Evolutionary conservation across 1,140 invertebrate genomes (phyloP).

Genomic region (Phenacoccus solenopsis): DNA sequence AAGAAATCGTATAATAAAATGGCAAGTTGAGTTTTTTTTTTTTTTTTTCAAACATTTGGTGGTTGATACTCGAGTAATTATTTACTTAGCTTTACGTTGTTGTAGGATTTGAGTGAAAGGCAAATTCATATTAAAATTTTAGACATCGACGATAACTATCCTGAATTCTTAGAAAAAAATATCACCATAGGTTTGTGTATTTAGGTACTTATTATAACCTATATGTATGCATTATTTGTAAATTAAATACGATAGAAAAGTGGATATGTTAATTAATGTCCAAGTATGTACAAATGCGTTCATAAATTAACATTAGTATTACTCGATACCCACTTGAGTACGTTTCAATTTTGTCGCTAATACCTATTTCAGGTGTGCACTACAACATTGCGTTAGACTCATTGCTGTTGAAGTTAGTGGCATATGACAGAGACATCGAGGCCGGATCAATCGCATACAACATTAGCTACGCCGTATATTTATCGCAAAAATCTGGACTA

Average conservation of each 20-base stretch:
- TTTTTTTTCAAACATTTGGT: conserved; percentile 25
- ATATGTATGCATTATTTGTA: no score
- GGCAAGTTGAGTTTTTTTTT: no score
- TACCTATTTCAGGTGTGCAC: conserved; percentile 41
- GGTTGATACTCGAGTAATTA: no score
- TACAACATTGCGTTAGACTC: conserved; percentile 63
- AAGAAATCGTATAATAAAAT: conserved; percentile 44
- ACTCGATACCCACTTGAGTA: no score
- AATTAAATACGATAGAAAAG: no score
- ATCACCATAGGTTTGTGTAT: conserved; percentile 47
- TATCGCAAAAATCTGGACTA: conserved; percentile 22
- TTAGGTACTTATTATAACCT: no score
- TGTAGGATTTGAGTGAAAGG: conserved; percentile 53
- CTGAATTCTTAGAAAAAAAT: conserved; percentile 49
- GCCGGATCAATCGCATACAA: conserved; percentile 48
- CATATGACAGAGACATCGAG: conserved; percentile 51
- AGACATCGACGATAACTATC: conserved; percentile 62
- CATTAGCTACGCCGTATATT: conserved; percentile 36
- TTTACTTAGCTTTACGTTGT: conserved; percentile 19
- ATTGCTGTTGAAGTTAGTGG: conserved; percentile 48
- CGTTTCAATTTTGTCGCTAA: no score
- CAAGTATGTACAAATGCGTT: no score
- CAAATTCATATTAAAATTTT: conserved; percentile 49
- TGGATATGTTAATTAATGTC: no score
- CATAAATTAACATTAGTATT: no score